Evolutionary conservation across 2,888 invertebrate genomes (phyloP), one percentile per base, ranked within the genome.

Genomic region (Fabriciana adippe): DNA sequence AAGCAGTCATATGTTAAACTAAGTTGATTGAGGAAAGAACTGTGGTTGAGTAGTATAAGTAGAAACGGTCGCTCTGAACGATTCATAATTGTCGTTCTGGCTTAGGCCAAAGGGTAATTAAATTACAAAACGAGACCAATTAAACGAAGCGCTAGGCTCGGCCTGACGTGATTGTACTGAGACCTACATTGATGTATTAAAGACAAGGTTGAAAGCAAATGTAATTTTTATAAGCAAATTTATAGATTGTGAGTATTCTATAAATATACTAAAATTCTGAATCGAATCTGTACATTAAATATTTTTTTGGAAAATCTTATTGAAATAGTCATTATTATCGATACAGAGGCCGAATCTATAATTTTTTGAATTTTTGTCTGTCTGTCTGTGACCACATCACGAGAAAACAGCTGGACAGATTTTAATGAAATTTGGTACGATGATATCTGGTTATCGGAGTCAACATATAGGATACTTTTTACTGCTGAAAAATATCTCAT

Each of bases 51-150:
- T 73, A 73, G 74, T 74, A 74, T 73, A 78, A 72, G 74, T 67
- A 70, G 75, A 69, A 74, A 79, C 78, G 76, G 79, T 75, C 76
- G 79, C 80, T 79, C 80, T 83, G 84, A 83, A 83, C 86, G 83
- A 87, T 86, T 82, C 86, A 83, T 90, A 91, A 91, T 92, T 91
- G 91, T 82, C 85, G 82, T 84, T 78, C 82, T 84, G 86, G 86
- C 86, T 84, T 85, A 82, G 92, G 92, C 84, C 90, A 92, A 90
- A 92, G 92, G 92, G 87, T 89, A 92, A 92, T 92, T 92, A 92
- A 90, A 92, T 92, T 92, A 92, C 85, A 90, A 92, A 92, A 92
- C 82, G 91, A 79, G 90, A 87, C 89, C 92, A 88, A 90, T 89
- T 87, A 84, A 84, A 82, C 81, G 83, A 67, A 66, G 59, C 61